A percentile compares a stretch with the other conserved stretches of the same genome.
These are phyloP conservation scores for Dolichotis patagonum DNA, from an alignment of 2,113 vertebrate genomes.

Conservation along the genomic window DNA sequence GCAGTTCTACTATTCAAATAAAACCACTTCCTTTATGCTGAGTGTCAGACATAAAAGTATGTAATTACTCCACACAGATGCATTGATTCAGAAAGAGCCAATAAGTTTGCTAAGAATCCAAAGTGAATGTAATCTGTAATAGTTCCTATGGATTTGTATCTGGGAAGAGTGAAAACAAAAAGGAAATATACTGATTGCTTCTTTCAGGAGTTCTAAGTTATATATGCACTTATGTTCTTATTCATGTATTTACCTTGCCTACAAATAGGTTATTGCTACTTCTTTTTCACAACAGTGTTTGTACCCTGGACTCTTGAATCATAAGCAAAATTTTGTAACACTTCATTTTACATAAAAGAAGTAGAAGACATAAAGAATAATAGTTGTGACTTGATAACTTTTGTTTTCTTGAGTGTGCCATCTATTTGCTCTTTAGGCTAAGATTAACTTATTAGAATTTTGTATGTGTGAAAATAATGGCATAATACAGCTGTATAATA, in stretches of 20 bases:
- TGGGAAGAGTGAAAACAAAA: not conserved
- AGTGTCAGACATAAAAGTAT: not conserved
- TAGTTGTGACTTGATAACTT: not conserved
- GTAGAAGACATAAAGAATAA: not conserved
- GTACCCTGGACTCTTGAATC: not conserved
- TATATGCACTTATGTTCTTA: not conserved
- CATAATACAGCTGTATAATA: not conserved
- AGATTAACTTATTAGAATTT: not conserved
- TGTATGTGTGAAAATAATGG: conserved; percentile 13
- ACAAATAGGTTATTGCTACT: not conserved
- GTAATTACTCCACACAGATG: not conserved
- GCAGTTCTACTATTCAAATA: not conserved
- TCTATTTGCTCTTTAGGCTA: not conserved
- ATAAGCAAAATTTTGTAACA: not conserved
- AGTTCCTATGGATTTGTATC: not conserved
- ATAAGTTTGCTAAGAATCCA: not conserved
- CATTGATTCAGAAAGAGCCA: not conserved
- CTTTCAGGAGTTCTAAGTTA: not conserved
- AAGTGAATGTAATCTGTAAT: not conserved
- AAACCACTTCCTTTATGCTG: not conserved
- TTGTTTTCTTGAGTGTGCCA: not conserved
- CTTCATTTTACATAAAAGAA: conserved; percentile 13
- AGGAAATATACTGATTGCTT: not conserved
- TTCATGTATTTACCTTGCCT: not conserved
- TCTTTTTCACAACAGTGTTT: not conserved